phyloP scores from a whole-genome alignment of 2,113 vertebrate genomes.

The Cyprinus carpio region DNA sequence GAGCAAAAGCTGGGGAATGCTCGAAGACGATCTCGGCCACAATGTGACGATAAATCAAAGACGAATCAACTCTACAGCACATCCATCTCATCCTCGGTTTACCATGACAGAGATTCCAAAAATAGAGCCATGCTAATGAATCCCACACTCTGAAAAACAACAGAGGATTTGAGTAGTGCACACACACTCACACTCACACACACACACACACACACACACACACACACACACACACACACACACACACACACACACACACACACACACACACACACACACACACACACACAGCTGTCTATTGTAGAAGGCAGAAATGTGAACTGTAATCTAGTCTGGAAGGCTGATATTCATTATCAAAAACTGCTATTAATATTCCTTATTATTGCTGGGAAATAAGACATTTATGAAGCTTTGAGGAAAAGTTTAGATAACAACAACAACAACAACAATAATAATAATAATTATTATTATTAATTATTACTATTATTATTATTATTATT shows the following conservation, averaged over 20 bases:
- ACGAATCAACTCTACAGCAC: not conserved
- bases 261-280: not conserved
- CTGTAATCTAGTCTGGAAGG: not conserved
- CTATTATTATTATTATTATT: too few species aligned
- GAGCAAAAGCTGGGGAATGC: not conserved
- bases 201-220: not conserved
- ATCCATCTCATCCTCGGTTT: not conserved
- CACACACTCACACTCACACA: not conserved
- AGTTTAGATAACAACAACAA: too few species aligned
- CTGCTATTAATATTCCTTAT: too few species aligned
- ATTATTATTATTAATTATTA: too few species aligned
- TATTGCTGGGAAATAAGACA: too few species aligned
- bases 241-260: conserved; percentile 5
- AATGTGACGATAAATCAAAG: not conserved
- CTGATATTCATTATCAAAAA: too few species aligned
- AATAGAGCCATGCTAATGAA: conserved; percentile 42
- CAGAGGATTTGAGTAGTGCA: not conserved
- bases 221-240: not conserved
- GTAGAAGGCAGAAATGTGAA: not conserved
- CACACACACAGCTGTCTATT: not conserved
- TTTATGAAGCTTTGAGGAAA: too few species aligned
- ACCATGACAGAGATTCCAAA: conserved; percentile 18
- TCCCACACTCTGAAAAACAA: conserved; percentile 42
- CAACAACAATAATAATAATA: too few species aligned
- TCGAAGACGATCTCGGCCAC: not conserved